Evolutionary conservation across 2,113 vertebrate species (phyloP).

Genomic region (Megaleporinus macrocephalus): DNA sequence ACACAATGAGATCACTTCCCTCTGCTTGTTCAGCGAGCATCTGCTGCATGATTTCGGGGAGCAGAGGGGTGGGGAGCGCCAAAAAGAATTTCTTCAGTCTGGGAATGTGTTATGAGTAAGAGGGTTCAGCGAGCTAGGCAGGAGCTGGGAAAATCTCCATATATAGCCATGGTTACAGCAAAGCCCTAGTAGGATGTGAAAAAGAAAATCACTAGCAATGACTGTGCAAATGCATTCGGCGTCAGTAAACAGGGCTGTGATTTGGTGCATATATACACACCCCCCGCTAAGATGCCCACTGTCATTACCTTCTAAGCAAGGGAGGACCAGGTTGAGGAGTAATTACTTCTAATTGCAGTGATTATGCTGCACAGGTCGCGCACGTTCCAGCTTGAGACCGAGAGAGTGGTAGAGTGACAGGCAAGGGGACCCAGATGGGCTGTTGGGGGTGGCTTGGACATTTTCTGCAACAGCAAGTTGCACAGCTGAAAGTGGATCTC

Average conservation of each 20-base stretch:
- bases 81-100: constrained; percentile 54
- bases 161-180: constrained; percentile 53
- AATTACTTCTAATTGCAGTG: constrained; percentile 45
- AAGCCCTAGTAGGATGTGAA: constrained; percentile 17
- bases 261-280: not conserved
- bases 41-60: constrained; percentile 37
- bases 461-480: constrained; percentile 36
- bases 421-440: not conserved
- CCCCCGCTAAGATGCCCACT: constrained; percentile 23
- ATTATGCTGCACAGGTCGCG: constrained; percentile 25
- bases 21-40: constrained; percentile 43
- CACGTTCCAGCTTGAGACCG: not conserved
- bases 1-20: constrained; percentile 53
- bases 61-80: not conserved
- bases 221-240: constrained; percentile 6
- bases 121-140: constrained; percentile 32
- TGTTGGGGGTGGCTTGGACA: not conserved
- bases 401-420: not conserved
- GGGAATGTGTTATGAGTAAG: constrained; percentile 56
- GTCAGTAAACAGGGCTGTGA: constrained; percentile 18
- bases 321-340: constrained; percentile 13
- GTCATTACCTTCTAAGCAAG: constrained; percentile 26
- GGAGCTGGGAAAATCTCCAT: constrained; percentile 52
- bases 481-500: constrained; percentile 27
- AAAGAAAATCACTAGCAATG: constrained; percentile 9